Base-by-base conservation (phyloP, 2,113 vertebrate species). In the Pao palembangensis region DNA sequence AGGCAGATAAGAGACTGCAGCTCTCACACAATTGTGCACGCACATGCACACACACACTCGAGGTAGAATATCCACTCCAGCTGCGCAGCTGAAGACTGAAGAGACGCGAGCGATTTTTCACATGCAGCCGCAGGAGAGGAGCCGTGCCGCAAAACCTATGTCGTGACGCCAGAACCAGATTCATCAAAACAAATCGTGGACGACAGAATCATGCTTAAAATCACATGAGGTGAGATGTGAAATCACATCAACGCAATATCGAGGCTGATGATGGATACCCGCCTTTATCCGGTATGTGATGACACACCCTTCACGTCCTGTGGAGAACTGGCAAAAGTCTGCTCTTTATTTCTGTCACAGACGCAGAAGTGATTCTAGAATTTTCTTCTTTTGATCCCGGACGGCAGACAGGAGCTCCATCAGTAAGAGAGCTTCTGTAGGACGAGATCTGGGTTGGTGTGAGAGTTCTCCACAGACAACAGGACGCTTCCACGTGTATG, bases 1-100 rank as follows among this genome's bases (percentile, higher is more conserved):
- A 60, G 46, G 55, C 67, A 71, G 61, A 81, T 15, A 64, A 74
- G 19, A 68, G 55, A 61, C 55, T 60, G 76, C 76, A 63, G 55
- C 38, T 31, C 31, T 17, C 31, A 66, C 69, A 71, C 63, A 61
- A 51, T 20, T 6, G 56, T 51, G 41, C 43, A 59, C 5, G 16
- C 53, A 51, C 15, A 18, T 6, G 8, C 31, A 18, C 46, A 62
- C 13, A 28, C 41, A 19, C n/a, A 20, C 23, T 6, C 5, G 51
- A n/a, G 13, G 20, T 17, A 48, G 38, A 49, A 63, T 6, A 13
- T 2, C 15, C 14, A 17, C 34, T 14, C 4, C 2, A 4, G 31
- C n/a, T n/a, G 43, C 5, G 21, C 4, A 8, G 20, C 64, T 16
- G 8, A 48, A 7, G 20, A 61, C 38, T 1, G 44, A n/a, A 46